A percentile compares a stretch with the other conserved stretches of the same genome.
Evolutionary conservation across 2,113 vertebrate species (phyloP).

Genomic region (Mungos mungo): DNA sequence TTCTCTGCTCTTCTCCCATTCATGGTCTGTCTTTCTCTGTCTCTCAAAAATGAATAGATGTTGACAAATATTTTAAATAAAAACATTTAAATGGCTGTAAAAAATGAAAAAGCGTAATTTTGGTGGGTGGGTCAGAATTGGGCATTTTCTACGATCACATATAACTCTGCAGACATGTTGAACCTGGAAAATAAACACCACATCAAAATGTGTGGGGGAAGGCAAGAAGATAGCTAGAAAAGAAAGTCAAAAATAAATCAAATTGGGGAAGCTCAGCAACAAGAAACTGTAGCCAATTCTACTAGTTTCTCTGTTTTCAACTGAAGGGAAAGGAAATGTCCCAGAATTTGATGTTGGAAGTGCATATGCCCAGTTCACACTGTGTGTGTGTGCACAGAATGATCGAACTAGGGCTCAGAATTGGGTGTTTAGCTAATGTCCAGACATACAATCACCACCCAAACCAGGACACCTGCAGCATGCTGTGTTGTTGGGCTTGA

Average conservation of each 20-base stretch:
- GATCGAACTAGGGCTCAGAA: not conserved
- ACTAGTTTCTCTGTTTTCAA: not conserved
- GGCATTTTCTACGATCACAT: not conserved
- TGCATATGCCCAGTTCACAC: not conserved
- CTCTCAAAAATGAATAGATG: no score
- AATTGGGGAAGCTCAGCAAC: not conserved
- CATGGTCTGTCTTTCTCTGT: no score
- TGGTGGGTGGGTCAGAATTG: not conserved
- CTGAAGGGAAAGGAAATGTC: not conserved
- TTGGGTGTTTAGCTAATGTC: not conserved
- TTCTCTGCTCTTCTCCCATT: no score
- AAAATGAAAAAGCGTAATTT: not conserved
- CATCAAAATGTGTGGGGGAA: not conserved
- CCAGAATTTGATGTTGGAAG: not conserved
- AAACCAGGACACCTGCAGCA: not conserved
- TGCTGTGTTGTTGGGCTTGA: not conserved
- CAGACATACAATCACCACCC: not conserved
- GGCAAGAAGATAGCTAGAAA: not conserved
- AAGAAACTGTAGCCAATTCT: not conserved
- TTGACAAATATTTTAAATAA: no score
- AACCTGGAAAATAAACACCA: not conserved
- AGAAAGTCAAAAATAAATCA: not conserved
- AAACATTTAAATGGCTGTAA: no score
- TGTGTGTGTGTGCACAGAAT: not conserved
- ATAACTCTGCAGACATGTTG: not conserved